Evolutionary conservation across 2,797 vertebrate species (phyloP).

Genomic region (Cuniculus paca): DNA sequence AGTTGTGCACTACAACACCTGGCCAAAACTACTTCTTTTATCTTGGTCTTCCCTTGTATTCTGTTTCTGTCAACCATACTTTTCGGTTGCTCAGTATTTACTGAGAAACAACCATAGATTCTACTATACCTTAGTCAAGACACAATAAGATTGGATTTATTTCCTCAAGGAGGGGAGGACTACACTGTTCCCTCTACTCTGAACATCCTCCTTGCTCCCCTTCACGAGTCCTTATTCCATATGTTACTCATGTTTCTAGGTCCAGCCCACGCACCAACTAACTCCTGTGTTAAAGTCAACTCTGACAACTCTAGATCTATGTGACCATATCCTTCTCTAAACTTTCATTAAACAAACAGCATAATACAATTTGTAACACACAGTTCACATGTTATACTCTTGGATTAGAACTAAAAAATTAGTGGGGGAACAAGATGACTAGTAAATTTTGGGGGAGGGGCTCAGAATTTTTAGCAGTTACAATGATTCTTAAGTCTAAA

Average conservation of each 20-base stretch:
- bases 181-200: neutral
- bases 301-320: conserved; percentile 1
- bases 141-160: neutral
- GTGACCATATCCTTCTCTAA: conserved; percentile 47
- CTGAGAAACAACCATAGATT: conserved; percentile 19
- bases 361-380: conserved; percentile 49
- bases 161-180: neutral
- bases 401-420: conserved; percentile 44
- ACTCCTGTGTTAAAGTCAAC: conserved; percentile 31
- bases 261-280: conserved; percentile 10
- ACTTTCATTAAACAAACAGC: conserved; percentile 12
- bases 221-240: neutral
- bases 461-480: conserved; percentile 23
- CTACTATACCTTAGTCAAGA: neutral
- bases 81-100: conserved; percentile 46
- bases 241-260: neutral
- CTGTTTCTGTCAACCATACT: conserved; percentile 2
- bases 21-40: neutral
- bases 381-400: conserved; percentile 36
- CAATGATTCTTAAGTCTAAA: conserved; percentile 20
- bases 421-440: neutral
- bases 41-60: neutral
- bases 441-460: neutral
- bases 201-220: neutral
- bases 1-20: neutral